A percentile compares a stretch with the other conserved stretches of the same genome.
Conservation (phyloP, 2,113 vertebrate genomes). For the Geococcyx californianus region DNA sequence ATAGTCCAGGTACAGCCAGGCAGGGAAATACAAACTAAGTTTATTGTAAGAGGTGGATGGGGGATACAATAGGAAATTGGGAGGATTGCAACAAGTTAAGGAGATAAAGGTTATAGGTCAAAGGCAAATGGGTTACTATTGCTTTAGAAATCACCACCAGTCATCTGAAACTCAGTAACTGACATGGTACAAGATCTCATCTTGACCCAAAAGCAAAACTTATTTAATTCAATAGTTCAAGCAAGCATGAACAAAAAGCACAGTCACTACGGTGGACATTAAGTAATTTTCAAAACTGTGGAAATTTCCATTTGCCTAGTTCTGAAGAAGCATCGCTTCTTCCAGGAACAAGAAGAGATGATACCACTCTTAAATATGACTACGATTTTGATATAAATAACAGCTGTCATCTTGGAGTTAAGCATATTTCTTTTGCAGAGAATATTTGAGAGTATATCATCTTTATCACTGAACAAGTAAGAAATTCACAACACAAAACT, state of each 20-base stretch:
- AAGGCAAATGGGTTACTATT: background rate
- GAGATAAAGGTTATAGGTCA: background rate
- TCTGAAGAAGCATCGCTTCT: constrained; percentile 6
- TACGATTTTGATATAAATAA: background rate
- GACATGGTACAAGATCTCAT: background rate
- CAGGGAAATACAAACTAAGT: background rate
- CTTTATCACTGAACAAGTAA: background rate
- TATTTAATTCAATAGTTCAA: background rate
- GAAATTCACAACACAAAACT: background rate
- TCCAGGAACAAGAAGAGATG: background rate
- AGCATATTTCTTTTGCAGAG: constrained; percentile 37
- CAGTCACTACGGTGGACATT: background rate
- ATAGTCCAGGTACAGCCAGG: background rate
- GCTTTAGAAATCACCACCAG: background rate
- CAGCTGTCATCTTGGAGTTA: background rate
- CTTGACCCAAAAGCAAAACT: background rate
- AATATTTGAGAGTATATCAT: background rate
- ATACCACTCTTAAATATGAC: background rate
- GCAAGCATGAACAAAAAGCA: background rate
- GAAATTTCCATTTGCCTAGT: background rate
- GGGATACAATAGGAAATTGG: background rate
- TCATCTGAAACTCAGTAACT: background rate
- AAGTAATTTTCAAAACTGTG: background rate
- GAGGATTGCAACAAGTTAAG: background rate
- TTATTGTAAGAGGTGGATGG: background rate